These are phyloP conservation scores for Microtus californicus DNA, from an alignment of 2,797 vertebrate species.

Conservation along the genomic window DNA sequence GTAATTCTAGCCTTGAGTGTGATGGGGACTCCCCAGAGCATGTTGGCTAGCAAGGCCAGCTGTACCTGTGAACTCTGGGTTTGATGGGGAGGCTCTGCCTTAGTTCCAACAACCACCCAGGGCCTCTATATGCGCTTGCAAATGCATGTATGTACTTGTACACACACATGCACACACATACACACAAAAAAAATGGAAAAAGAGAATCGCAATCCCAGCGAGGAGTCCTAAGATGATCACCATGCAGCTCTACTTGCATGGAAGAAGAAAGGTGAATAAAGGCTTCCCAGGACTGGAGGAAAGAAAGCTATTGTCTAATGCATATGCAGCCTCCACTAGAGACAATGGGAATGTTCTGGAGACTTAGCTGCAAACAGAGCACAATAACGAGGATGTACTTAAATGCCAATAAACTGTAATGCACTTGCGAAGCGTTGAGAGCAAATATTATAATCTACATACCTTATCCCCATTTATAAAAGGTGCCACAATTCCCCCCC, in stretches of 20 bases:
- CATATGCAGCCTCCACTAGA: neutral
- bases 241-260: neutral
- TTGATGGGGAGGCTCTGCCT: neutral
- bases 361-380: neutral
- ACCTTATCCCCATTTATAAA: neutral
- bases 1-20: neutral
- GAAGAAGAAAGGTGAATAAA: neutral
- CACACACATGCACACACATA: neutral
- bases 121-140: neutral
- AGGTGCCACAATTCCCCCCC: neutral
- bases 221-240: neutral
- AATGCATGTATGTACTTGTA: neutral
- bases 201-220: conserved; percentile 2
- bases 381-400: too few species aligned
- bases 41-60: neutral
- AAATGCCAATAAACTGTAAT: neutral
- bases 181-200: neutral
- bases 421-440: neutral
- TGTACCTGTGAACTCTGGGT: neutral
- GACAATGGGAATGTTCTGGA: neutral
- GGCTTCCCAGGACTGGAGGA: too few species aligned
- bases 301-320: neutral
- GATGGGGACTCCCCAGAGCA: neutral
- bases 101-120: neutral
- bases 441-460: neutral